Evolutionary conservation across 2,888 invertebrate species (phyloP).

Genomic region (Orthosia gothica): DNA sequence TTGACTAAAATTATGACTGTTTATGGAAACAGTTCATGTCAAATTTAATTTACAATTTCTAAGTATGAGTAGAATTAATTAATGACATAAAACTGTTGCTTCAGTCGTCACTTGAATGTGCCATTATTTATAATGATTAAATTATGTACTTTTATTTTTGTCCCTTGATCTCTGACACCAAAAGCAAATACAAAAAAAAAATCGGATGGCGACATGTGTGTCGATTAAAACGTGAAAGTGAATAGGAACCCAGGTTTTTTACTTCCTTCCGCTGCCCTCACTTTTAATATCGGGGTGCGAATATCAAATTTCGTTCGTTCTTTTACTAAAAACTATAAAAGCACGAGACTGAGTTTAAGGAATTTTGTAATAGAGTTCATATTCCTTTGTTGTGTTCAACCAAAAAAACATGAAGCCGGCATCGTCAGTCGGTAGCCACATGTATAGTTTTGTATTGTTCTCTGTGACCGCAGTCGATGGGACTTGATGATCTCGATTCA

Average conservation of each 20-base stretch:
- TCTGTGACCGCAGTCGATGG: conserved; percentile 84
- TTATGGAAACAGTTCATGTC: neutral
- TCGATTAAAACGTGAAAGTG: conserved; percentile 88
- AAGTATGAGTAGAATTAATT: neutral
- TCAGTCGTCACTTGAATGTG: neutral
- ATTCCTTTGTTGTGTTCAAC: conserved; percentile 52
- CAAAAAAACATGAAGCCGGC: conserved; percentile 74
- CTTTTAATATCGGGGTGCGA: conserved; percentile 88
- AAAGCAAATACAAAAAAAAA: conserved; percentile 71
- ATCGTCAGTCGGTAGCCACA: conserved; percentile 89
- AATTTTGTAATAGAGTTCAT: conserved; percentile 59
- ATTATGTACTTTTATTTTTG: conserved; percentile 29
- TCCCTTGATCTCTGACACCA: conserved; percentile 59
- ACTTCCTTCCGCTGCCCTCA: conserved; percentile 90
- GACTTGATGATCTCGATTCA: conserved; percentile 85
- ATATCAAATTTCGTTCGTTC: conserved; percentile 87
- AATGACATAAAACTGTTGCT: neutral
- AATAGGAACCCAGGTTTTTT: conserved; percentile 87
- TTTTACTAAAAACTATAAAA: conserved; percentile 45
- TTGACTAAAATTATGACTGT: neutral
- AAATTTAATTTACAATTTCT: neutral
- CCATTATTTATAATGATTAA: conserved; percentile 24
- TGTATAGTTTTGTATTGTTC: conserved; percentile 86
- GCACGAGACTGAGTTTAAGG: conserved; percentile 61
- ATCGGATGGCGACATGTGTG: conserved; percentile 81